Conservation (phyloP, 2,797 vertebrate species). For the Epinephelus coioides region DNA sequence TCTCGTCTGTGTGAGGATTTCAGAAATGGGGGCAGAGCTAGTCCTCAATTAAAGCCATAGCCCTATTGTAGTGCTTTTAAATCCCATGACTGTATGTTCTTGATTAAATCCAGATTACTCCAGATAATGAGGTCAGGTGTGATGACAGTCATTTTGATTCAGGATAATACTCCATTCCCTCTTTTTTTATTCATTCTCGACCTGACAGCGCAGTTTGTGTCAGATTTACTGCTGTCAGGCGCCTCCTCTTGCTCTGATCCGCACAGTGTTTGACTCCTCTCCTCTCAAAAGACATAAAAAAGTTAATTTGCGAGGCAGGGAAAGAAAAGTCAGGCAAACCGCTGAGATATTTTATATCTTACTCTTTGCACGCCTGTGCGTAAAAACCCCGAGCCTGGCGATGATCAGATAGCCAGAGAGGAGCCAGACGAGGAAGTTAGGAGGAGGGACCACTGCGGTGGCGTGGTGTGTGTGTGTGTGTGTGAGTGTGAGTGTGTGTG, state of each 20-base stretch:
- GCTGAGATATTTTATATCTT: background rate
- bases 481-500: background rate
- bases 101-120: constrained; percentile 5
- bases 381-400: background rate
- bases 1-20: constrained; percentile 26
- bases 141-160: background rate
- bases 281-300: background rate
- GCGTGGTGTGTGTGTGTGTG: constrained; percentile 32
- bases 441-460: constrained; percentile 70
- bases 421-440: constrained; percentile 70
- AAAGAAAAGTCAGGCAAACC: background rate
- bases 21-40: background rate
- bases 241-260: constrained; percentile 18
- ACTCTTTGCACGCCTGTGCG: constrained; percentile 27
- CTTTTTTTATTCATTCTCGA: background rate
- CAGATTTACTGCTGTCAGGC: background rate
- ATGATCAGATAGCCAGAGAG: constrained; percentile 44
- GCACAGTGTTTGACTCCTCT: background rate
- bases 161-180: background rate
- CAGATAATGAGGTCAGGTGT: constrained; percentile 24
- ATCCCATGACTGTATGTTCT: background rate
- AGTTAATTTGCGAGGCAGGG: background rate
- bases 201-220: constrained; percentile 1
- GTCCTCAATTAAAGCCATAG: constrained; percentile 6
- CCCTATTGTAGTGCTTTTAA: background rate